Conservation (phyloP, 2,113 vertebrate genomes). For the Pomatorhinus ruficollis region DNA sequence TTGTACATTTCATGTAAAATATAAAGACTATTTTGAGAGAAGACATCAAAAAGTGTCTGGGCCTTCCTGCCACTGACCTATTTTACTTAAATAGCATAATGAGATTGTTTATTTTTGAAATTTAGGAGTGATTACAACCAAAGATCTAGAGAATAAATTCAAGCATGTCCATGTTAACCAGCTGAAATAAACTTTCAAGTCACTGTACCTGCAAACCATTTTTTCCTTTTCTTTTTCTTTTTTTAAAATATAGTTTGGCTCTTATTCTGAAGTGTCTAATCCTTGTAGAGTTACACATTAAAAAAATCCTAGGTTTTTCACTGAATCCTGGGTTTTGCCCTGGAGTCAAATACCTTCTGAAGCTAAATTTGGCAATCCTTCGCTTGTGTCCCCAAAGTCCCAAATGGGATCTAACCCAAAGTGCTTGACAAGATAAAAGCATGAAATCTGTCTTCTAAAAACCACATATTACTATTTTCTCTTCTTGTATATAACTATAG, state of each 20-base stretch:
- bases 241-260: neutral
- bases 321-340: neutral
- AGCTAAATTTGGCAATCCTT: neutral
- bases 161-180: neutral
- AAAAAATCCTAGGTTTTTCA: neutral
- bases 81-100: neutral
- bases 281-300: neutral
- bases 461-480: neutral
- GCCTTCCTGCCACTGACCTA: neutral
- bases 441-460: neutral
- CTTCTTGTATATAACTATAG: neutral
- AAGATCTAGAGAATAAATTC: neutral
- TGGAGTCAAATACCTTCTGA: neutral
- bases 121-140: neutral
- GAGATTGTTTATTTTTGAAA: neutral
- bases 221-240: too few relatives aligned
- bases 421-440: neutral
- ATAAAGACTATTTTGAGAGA: neutral
- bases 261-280: neutral
- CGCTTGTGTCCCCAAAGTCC: neutral
- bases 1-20: neutral
- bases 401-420: neutral
- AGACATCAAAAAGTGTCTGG: neutral
- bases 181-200: neutral
- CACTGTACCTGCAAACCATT: accelerated